phyloP scores from a whole-genome alignment of 1,140 invertebrate genomes.

The Papilio dardanus region DNA sequence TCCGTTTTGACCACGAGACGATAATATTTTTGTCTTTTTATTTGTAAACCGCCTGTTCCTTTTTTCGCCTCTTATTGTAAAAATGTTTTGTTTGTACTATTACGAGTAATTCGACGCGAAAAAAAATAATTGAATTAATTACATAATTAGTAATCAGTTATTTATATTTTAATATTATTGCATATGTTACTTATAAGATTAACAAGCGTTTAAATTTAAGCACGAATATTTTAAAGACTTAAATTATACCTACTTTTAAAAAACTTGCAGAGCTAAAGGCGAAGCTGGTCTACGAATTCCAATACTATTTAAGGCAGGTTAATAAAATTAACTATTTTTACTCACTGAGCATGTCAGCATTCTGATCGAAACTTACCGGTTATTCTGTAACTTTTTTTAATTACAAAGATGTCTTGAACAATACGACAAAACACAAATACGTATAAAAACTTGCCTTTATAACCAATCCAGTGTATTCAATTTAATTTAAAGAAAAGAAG shows the following conservation, averaged over 20 bases:
- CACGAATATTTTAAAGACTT: background rate
- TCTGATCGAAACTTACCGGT: background rate
- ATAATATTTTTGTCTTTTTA: background rate
- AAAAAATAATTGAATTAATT: too few species aligned
- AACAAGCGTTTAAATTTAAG: background rate
- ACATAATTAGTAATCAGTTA: background rate
- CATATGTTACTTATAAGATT: too few species aligned
- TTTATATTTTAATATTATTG: background rate
- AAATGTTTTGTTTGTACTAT: too few species aligned
- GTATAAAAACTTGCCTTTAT: slow-evolving; percentile 9
- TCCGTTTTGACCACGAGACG: background rate
- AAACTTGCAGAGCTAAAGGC: background rate
- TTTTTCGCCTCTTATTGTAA: background rate
- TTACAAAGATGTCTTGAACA: background rate
- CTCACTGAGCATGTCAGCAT: slow-evolving; percentile 4
- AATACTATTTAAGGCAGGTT: background rate
- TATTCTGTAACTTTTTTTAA: background rate
- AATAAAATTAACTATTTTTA: slow-evolving; percentile 19
- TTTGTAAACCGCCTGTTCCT: background rate
- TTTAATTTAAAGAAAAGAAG: background rate
- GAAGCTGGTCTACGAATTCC: background rate
- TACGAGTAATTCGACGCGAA: too few species aligned
- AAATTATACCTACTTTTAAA: background rate
- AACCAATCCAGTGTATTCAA: background rate
- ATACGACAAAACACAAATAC: background rate